These are phyloP conservation scores for Pavo muticus DNA, from an alignment of 2,113 vertebrate genomes.

Conservation along the genomic window DNA sequence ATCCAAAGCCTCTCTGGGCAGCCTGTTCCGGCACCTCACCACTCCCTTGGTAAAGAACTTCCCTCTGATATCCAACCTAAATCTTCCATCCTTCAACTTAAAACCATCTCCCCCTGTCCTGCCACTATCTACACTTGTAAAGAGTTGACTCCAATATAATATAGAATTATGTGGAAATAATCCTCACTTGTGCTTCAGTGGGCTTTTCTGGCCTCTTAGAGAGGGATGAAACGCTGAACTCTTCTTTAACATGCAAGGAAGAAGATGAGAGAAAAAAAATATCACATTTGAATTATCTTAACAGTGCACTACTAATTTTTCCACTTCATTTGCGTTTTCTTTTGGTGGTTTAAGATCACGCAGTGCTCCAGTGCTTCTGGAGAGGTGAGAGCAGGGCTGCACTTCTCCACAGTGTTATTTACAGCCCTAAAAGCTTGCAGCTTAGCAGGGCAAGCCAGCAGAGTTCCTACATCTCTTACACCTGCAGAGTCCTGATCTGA, in stretches of 20 bases:
- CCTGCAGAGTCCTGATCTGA: neutral
- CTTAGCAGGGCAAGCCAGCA: neutral
- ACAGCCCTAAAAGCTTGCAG: neutral
- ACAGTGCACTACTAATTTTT: slow-evolving; percentile 11
- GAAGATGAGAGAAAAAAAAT: neutral
- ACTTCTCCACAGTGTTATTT: neutral
- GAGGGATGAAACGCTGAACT: neutral
- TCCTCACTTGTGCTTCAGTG: slow-evolving; percentile 3
- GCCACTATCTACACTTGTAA: too few relatives aligned
- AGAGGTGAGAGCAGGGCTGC: neutral
- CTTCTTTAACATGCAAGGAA: neutral
- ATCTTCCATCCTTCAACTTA: too few relatives aligned
- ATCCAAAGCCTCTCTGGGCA: too few relatives aligned
- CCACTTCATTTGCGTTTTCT: slow-evolving; percentile 16
- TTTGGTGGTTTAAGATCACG: slow-evolving; percentile 10
- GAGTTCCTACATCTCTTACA: neutral
- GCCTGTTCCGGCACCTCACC: too few relatives aligned
- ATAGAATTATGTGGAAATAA: too few relatives aligned
- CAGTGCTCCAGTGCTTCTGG: neutral
- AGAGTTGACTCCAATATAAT: too few relatives aligned
- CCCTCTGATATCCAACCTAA: too few relatives aligned
- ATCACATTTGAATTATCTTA: neutral
- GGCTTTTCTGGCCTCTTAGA: neutral
- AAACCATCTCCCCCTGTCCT: too few relatives aligned
- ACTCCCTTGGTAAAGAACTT: too few relatives aligned